Conservation (phyloP, 2,113 vertebrate genomes). For the Notiomystis cincta region DNA sequence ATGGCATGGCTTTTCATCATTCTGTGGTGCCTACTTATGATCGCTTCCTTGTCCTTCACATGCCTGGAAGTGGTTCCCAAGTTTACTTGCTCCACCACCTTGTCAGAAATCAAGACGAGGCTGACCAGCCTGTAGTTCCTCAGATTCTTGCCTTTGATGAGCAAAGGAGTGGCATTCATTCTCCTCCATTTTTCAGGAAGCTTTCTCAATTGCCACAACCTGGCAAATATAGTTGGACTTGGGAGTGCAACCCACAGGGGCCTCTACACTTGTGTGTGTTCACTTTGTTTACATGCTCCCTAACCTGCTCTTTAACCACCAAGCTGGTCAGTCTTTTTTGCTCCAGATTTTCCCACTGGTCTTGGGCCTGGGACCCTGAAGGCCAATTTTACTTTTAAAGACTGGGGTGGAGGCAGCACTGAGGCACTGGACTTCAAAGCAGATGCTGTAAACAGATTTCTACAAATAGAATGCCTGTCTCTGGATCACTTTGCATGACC, state of each 20-base stretch:
- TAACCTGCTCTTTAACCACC: not conserved
- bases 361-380: not conserved
- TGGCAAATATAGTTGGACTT: not conserved
- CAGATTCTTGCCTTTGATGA: not conserved
- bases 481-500: not conserved
- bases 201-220: not conserved
- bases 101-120: not conserved
- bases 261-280: not conserved
- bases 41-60: not conserved
- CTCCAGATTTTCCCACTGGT: not conserved
- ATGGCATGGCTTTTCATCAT: not conserved
- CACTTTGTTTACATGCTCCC: not conserved
- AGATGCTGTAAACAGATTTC: not conserved
- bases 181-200: not conserved
- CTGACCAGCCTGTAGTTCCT: not conserved
- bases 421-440: not conserved
- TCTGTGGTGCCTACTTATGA: not conserved
- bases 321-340: not conserved
- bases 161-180: not conserved
- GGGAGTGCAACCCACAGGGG: not conserved
- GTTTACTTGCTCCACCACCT: not conserved
- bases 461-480: not conserved
- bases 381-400: not conserved
- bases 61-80: not conserved
- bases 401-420: not conserved